Base-by-base conservation (phyloP, 2,797 vertebrate genomes). In the Strix occidentalis region DNA sequence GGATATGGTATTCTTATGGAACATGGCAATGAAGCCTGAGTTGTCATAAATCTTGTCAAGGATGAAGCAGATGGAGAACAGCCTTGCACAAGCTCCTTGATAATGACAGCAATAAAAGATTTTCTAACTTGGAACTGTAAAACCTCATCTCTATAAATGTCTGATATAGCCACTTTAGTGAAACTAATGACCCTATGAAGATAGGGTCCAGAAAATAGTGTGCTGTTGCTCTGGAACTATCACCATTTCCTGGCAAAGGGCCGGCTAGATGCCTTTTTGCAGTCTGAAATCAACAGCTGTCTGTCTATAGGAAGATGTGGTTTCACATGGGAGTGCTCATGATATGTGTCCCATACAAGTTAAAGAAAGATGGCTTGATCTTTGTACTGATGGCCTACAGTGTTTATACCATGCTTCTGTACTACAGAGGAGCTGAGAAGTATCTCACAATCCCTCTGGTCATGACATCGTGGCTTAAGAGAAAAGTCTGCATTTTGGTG, bases 41-140 rank as follows among this genome's bases (percentile, higher is more conserved):
- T 81, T 92, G 81, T 85, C 87, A 70, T 85, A 83, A 92, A 80
- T 87, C 75, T 84, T 95, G 60, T 89, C 84, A 92, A 92, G 60
- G 56, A 74, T 77, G 53, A 95, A 94, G 93, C 89, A 94, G 78
- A 80, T 91, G 68, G 89, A 91, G 43, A 85, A 60, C 51, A 95
- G 71, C 41, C 84, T 89, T 95, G 45, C 56, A 83, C 79, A 91
- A 93, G 17, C 25, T 91, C 68, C n/a, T 85, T 80, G 60, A 84
- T 79, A 82, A 91, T 70, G 81, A 74, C 60, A 92, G 48, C 37
- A 83, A 63, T 83, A 85, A 80, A 87, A 92, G 61, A 85, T 72
- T 84, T 92, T 13, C 48, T 91, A 77, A 63, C 45, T 85, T 91
- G 17, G 23, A 85, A 77, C 56, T 83, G 43, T 72, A 70, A 94